phyloP scores from a whole-genome alignment of 2,113 vertebrate genomes.

The Daubentonia madagascariensis region DNA sequence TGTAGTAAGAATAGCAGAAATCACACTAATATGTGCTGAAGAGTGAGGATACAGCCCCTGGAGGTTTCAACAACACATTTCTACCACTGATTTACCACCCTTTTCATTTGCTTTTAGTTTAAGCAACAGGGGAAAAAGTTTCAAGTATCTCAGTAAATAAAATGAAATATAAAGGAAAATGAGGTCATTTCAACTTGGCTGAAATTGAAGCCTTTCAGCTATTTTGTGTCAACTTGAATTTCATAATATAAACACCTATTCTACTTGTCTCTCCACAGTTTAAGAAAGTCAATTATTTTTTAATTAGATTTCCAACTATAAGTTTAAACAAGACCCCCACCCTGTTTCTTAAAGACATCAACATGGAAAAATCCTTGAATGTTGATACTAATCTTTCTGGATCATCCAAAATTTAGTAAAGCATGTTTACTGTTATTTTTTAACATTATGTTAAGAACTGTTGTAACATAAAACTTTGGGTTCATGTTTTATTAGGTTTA shows the following conservation, averaged over 20 bases:
- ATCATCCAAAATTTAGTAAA: slow-evolving; percentile 49
- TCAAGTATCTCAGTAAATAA: slow-evolving; percentile 76
- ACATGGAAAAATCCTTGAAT: slow-evolving; percentile 15
- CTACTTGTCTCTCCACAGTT: slow-evolving; percentile 63
- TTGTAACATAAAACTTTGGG: not conserved
- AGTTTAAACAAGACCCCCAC: slow-evolving; percentile 34
- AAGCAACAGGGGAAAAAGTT: slow-evolving; percentile 55
- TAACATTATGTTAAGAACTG: slow-evolving; percentile 39
- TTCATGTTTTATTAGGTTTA: slow-evolving; percentile 50
- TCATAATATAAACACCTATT: slow-evolving; percentile 80
- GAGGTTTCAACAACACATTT: slow-evolving; percentile 63
- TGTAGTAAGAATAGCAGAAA: slow-evolving; percentile 78
- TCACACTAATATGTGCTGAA: slow-evolving; percentile 62
- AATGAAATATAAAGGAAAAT: slow-evolving; percentile 68
- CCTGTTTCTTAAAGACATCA: slow-evolving; percentile 41
- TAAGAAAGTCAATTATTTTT: slow-evolving; percentile 62
- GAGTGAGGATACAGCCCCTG: slow-evolving; percentile 56
- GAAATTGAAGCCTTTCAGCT: slow-evolving; percentile 76
- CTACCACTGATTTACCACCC: slow-evolving; percentile 66
- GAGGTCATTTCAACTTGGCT: slow-evolving; percentile 71
- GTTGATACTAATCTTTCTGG: slow-evolving; percentile 19
- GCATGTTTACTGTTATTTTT: slow-evolving; percentile 27
- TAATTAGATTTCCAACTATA: slow-evolving; percentile 50
- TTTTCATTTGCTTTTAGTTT: slow-evolving; percentile 48
- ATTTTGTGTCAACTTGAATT: slow-evolving; percentile 79